A percentile compares a stretch with the other conserved stretches of the same genome.
Evolutionary conservation across 1,140 invertebrate species (phyloP).

Genomic region (Bradysia coprophila): DNA sequence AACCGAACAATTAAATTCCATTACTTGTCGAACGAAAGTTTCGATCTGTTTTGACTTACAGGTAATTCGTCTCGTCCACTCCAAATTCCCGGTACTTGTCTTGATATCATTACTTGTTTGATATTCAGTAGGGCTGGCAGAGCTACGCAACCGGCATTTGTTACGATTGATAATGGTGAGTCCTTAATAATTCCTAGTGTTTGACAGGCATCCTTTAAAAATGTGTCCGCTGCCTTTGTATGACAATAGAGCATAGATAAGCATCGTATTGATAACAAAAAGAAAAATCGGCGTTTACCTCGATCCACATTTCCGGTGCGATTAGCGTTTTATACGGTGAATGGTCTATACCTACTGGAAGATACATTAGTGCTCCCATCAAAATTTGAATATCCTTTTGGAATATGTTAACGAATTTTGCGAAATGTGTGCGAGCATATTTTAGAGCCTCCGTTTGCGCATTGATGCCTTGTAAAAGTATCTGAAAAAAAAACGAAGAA

Average conservation of each 20-base stretch:
- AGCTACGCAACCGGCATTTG: conserved; percentile 83
- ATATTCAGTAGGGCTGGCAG: conserved; percentile 87
- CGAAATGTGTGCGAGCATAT: conserved; percentile 74
- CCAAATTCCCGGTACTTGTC: conserved; percentile 89
- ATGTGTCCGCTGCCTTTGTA: conserved; percentile 68
- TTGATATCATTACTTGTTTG: conserved; percentile 81
- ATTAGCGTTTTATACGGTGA: conserved; percentile 70
- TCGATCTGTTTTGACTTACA: conserved; percentile 45
- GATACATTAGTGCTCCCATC: conserved; percentile 75
- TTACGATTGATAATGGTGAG: conserved; percentile 37
- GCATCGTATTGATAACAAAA: neutral
- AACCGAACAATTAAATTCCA: no score
- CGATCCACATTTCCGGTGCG: conserved; percentile 60
- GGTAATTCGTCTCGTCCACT: conserved; percentile 90
- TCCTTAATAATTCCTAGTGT: conserved; percentile 79
- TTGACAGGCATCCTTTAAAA: conserved; percentile 82
- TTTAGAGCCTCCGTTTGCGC: conserved; percentile 41
- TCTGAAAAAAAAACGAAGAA: conserved; percentile 1
- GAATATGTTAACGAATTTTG: conserved; percentile 60
- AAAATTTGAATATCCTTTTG: conserved; percentile 74
- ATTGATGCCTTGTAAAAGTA: conserved; percentile 14
- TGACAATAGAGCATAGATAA: conserved; percentile 4
- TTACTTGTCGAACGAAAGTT: conserved; percentile 1
- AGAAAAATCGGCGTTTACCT: conserved; percentile 11
- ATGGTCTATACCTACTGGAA: conserved; percentile 55